These are phyloP conservation scores for Synanthedon tipuliformis DNA, from an alignment of 2,888 invertebrate species.

Conservation along the genomic window DNA sequence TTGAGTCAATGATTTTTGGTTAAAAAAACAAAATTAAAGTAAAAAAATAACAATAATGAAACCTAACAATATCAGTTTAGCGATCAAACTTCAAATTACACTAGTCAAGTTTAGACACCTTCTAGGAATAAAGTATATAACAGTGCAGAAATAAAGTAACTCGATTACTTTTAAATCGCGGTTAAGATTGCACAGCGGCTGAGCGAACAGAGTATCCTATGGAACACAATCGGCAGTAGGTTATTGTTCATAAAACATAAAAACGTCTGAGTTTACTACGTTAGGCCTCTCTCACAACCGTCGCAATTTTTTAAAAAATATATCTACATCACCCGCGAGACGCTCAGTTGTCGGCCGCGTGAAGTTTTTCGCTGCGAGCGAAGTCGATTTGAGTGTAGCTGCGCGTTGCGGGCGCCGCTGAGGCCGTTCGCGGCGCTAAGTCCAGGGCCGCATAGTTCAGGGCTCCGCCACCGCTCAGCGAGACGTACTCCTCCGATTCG, in stretches of 20 bases:
- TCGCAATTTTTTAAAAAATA: slow-evolving; percentile 16
- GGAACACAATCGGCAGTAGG: slow-evolving; percentile 64
- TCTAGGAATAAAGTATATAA: slow-evolving; percentile 17
- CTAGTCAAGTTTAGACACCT: slow-evolving; percentile 19
- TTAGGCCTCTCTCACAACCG: slow-evolving; percentile 69
- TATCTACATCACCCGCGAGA: neutral
- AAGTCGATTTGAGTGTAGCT: slow-evolving; percentile 87
- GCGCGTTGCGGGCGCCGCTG: slow-evolving; percentile 51
- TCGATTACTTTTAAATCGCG: slow-evolving; percentile 18
- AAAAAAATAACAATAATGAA: slow-evolving; percentile 11
- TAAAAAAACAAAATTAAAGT: slow-evolving; percentile 2
- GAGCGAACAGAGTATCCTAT: slow-evolving; percentile 40
- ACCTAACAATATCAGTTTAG: no score
- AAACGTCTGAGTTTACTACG: slow-evolving; percentile 40
- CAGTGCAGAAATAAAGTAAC: slow-evolving; percentile 47
- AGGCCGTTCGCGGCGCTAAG: slow-evolving; percentile 43
- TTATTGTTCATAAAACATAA: slow-evolving; percentile 35
- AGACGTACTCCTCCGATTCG: slow-evolving; percentile 63
- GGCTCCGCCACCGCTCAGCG: slow-evolving; percentile 29
- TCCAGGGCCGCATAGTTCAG: slow-evolving; percentile 59
- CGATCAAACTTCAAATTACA: no score
- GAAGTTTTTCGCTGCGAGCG: slow-evolving; percentile 70
- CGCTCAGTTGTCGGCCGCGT: slow-evolving; percentile 14
- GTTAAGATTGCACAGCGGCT: slow-evolving; percentile 37
- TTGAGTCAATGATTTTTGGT: no score